Percentiles rank a stretch among this genome's conserved stretches.
phyloP scores from a whole-genome alignment of 2,797 vertebrate species.

The Lagorchestes hirsutus region DNA sequence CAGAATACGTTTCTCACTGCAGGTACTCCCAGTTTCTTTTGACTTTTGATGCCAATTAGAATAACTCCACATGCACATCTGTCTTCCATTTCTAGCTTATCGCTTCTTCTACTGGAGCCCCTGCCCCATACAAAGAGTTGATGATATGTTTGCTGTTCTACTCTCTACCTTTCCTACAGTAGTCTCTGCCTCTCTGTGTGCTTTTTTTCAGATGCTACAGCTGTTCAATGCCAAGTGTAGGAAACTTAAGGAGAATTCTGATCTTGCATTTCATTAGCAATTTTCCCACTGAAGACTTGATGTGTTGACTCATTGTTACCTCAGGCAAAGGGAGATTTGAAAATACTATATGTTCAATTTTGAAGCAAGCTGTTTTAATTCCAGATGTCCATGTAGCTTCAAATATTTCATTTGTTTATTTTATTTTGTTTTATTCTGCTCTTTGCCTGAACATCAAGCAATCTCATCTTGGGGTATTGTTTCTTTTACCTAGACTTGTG shows the following conservation, averaged over 20 bases:
- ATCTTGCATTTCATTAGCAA: constrained; percentile 62
- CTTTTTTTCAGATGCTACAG: constrained; percentile 72
- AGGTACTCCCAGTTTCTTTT: background rate
- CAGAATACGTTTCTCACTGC: background rate
- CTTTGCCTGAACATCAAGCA: constrained; percentile 13
- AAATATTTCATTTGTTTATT: constrained; percentile 17
- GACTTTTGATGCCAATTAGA: background rate
- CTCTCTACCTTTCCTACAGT: constrained; percentile 55
- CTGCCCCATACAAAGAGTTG: constrained; percentile 2
- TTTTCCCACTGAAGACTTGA: constrained; percentile 66
- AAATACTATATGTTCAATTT: constrained; percentile 59
- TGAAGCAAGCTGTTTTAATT: constrained; percentile 60
- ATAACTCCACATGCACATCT: background rate
- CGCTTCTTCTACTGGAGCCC: constrained; percentile 28
- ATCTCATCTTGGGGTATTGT: background rate
- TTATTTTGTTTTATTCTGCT: background rate
- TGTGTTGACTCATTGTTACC: constrained; percentile 67
- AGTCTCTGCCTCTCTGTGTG: constrained; percentile 64
- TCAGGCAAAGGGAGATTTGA: constrained; percentile 62
- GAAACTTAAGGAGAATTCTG: constrained; percentile 49
- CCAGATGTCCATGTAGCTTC: constrained; percentile 43
- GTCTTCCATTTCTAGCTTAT: constrained; percentile 4
- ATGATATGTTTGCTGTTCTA: constrained; percentile 40
- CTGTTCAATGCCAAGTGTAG: constrained; percentile 66
- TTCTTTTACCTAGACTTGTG: background rate